Evolutionary conservation across 2,888 invertebrate species (phyloP).

Genomic region (Timema podura): DNA sequence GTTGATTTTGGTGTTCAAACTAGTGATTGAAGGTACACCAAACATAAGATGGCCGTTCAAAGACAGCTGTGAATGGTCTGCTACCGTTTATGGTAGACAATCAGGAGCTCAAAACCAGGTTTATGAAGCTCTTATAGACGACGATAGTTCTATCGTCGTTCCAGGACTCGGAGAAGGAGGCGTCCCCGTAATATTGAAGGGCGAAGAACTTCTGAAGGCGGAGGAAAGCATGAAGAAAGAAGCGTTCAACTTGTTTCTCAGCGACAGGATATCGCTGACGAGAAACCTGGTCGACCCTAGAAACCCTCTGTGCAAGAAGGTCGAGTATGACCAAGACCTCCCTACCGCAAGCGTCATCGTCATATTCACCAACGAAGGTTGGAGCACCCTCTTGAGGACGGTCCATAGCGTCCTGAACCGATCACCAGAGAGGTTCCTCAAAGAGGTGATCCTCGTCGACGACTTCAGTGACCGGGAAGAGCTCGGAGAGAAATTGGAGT

Average conservation of each 20-base stretch:
- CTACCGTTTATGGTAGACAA: no score
- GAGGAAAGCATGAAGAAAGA: constrained; percentile 75
- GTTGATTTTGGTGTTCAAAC: no score
- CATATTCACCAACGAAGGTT: constrained; percentile 89
- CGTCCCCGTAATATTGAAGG: constrained; percentile 60
- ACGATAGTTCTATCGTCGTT: constrained; percentile 38
- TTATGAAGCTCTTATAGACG: no score
- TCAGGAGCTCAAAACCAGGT: no score
- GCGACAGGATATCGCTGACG: constrained; percentile 82
- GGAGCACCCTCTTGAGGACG: constrained; percentile 76
- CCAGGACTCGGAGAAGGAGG: constrained; percentile 70
- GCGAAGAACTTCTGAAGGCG: constrained; percentile 56
- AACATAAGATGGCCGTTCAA: no score
- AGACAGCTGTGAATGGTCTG: no score
- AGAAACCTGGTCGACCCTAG: constrained; percentile 67
- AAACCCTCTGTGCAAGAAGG: constrained; percentile 50
- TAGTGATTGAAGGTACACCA: no score
- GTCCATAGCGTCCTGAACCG: constrained; percentile 85
- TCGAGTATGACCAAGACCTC: constrained; percentile 62
- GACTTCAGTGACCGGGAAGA: constrained; percentile 73
- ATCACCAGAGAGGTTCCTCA: constrained; percentile 65
- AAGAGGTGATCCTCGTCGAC: constrained; percentile 93
- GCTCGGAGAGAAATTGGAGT: constrained; percentile 59
- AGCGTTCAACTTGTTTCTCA: constrained; percentile 83
- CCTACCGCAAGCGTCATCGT: constrained; percentile 73